A percentile compares a stretch with the other conserved stretches of the same genome.
Evolutionary conservation across 2,113 vertebrate species (phyloP).

Genomic region (Sylvia atricapilla): DNA sequence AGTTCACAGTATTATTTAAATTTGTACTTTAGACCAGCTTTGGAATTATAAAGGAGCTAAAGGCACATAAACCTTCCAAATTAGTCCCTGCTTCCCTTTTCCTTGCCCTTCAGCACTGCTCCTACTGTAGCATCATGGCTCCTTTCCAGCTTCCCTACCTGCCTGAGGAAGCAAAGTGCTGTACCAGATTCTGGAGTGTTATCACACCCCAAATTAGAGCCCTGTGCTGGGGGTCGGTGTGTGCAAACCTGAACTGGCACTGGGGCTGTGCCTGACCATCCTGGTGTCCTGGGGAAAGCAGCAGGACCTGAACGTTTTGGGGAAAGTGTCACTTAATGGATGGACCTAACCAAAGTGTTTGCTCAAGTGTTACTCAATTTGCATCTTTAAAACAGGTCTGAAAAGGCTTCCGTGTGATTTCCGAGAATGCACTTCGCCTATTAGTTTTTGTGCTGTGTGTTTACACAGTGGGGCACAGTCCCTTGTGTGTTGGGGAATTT

Average conservation of each 20-base stretch:
- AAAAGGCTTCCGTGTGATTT: not conserved
- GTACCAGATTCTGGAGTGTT: not conserved
- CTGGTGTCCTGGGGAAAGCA: not conserved
- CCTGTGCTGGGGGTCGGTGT: not conserved
- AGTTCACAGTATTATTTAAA: constrained; percentile 25
- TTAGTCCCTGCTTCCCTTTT: constrained; percentile 52
- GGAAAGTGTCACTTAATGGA: not conserved
- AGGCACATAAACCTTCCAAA: constrained; percentile 47
- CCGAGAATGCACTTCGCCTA: not conserved
- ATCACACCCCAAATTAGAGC: rapidly evolving
- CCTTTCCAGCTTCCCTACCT: constrained; percentile 10
- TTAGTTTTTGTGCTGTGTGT: not conserved
- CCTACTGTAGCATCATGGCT: not conserved
- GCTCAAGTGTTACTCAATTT: not conserved
- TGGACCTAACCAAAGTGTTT: not conserved
- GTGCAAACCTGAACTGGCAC: not conserved
- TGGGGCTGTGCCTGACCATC: not conserved
- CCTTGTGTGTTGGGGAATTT: not conserved
- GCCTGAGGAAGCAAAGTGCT: not conserved
- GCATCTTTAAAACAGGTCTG: not conserved
- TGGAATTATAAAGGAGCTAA: constrained; percentile 29
- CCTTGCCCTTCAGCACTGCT: constrained; percentile 35
- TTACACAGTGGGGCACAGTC: not conserved
- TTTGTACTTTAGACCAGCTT: constrained; percentile 47
- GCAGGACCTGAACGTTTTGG: not conserved